Evolutionary conservation across 2,797 vertebrate genomes (phyloP), one percentile per base, ranked within the genome.

Genomic region (Pangasius krempfi): DNA sequence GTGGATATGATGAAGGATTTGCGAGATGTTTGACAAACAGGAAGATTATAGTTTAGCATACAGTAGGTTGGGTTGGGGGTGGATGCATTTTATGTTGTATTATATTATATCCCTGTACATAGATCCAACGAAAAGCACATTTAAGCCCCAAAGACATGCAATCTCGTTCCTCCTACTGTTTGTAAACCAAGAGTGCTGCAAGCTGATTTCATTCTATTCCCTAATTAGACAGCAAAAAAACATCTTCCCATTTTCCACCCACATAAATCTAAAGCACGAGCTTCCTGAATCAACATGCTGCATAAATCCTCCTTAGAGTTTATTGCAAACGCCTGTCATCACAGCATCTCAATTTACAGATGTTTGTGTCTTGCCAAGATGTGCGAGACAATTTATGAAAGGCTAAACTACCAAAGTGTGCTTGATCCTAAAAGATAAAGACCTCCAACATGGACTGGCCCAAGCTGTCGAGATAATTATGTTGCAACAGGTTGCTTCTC

Each of bases 1-100:
- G 91, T 72, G 92, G 78, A 86, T 84, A 91, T 89, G 54, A 89
- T 90, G 93, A 94, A 90, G 89, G 91, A 79, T 93, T 93, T 92
- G 91, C 89, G 89, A 92, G 93, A 94, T 94, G 50, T 62, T 25
- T 54, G 80, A 52, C 60, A 68, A 81, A 54, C 56, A 64, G 6
- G 12, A 47, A 83, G 85, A 70, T 83, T 60, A 82, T n/a, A 40
- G 8, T 76, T 75, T 78, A 33, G 66, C 52, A 37, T 58, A 56
- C 81, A 52, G 50, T 60, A 85, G 50, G 79, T 27, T 62, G 60
- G 60, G 13, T 52, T 13, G 73, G 20, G 37, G 88, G 66, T 40
- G 73, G 84, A 47, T 27, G 30, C 37, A 20, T 22, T 52, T 84
- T 68, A 50, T 33, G 52, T 22, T 22, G 18, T 12, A 66, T 83